Evolutionary conservation across 2,113 vertebrate genomes (phyloP).

Genomic region (Barnardius zonarius): DNA sequence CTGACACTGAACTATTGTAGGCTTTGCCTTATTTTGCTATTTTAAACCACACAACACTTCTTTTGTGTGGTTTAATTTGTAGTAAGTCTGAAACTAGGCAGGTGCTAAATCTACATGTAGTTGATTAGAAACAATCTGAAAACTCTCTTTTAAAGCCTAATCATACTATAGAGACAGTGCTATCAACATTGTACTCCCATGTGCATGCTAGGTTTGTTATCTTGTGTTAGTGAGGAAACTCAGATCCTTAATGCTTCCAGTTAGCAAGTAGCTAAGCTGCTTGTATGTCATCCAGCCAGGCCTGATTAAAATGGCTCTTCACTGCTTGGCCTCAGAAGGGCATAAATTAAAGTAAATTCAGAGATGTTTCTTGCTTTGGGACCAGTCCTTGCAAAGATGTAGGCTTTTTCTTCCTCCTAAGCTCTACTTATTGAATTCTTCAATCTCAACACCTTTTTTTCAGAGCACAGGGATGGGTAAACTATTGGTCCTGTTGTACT

Average conservation of each 20-base stretch:
- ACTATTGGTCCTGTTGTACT: background rate
- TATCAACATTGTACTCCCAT: background rate
- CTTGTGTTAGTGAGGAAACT: background rate
- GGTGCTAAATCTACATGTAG: background rate
- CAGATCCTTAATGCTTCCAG: background rate
- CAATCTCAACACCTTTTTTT: background rate
- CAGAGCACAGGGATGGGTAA: fast-evolving
- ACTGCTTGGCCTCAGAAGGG: background rate
- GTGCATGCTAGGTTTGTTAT: background rate
- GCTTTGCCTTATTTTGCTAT: background rate
- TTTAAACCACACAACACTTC: background rate
- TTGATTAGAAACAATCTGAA: background rate
- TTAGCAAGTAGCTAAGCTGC: background rate
- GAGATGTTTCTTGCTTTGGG: background rate
- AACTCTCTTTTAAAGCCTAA: background rate
- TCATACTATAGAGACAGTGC: background rate
- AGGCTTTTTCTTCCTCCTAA: background rate
- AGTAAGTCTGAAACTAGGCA: background rate
- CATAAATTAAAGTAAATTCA: background rate
- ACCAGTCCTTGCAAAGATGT: background rate
- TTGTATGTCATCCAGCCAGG: background rate
- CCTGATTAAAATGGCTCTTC: background rate
- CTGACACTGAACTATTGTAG: background rate
- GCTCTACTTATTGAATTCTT: background rate
- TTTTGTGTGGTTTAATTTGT: background rate